These are phyloP conservation scores for Nezara viridula DNA, from an alignment of 2,888 invertebrate species.

Conservation along the genomic window DNA sequence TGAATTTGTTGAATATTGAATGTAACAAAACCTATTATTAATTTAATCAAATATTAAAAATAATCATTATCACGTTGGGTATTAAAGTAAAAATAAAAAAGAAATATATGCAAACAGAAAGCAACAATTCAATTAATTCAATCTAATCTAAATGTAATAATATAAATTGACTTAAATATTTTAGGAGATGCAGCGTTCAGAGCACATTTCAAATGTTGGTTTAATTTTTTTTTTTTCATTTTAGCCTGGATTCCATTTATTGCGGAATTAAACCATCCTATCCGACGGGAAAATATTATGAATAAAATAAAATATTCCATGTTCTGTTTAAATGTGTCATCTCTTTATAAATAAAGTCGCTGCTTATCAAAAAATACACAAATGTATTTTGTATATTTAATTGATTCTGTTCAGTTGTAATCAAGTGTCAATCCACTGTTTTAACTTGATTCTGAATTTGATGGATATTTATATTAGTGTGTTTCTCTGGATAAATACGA, in stretches of 20 bases:
- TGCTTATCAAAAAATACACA: slow-evolving; percentile 22
- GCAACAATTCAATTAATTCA: not conserved
- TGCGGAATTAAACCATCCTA: slow-evolving; percentile 23
- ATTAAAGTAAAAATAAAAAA: not conserved
- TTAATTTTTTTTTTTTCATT: not conserved
- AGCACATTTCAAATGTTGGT: slow-evolving; percentile 10
- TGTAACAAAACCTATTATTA: too few species aligned
- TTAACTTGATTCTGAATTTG: not conserved
- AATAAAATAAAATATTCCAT: not conserved
- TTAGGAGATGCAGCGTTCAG: not conserved
- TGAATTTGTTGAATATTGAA: too few species aligned
- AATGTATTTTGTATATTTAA: not conserved
- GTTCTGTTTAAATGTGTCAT: slow-evolving; percentile 3
- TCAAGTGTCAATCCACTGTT: not conserved
- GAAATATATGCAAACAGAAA: not conserved
- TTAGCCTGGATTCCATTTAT: slow-evolving; percentile 7
- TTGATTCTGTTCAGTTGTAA: not conserved
- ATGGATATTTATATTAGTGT: too few species aligned
- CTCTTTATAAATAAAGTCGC: not conserved
- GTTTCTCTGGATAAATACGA: too few species aligned
- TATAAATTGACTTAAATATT: slow-evolving; percentile 26
- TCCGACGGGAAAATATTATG: not conserved
- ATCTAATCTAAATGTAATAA: slow-evolving; percentile 23
- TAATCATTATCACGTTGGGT: not conserved
- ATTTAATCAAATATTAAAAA: not conserved